Base-by-base conservation (phyloP, 1,140 invertebrate species). In the Akabosia matsudoensis region DNA sequence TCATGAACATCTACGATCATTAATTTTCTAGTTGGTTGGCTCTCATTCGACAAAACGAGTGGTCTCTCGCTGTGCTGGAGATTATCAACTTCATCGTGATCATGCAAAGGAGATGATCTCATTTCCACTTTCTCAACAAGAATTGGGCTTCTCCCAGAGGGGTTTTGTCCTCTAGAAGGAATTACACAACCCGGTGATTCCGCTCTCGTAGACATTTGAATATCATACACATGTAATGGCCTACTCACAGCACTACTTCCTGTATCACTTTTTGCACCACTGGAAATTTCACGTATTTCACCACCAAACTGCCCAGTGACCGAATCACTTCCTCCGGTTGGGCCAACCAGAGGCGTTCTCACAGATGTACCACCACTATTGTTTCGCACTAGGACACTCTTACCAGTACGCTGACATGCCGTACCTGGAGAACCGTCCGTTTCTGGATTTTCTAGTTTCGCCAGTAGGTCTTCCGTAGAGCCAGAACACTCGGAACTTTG, bases 121-220 rank as follows among this genome's bases (percentile, higher is more conserved):
- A 77, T 73, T 67, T 77, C 70, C 3, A 77, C 76, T 77, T 77
- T 77, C 22, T 77, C 70, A 22, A 73, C 61, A 34, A 76, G 30
- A 54, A 76, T 31, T 13, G 75, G 75, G 37, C 34, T 31, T 64
- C 64, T 72, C 7, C 33, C 33, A 1, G 67, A 34, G 14, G 70
- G 37, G n/a, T 3, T 3, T 37, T n/a, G 31, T 22, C 34, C 33
- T 72, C 33, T 72, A 56, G 54, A 13, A 7, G 14, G 14, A 70
- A 30, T 14, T 45, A 45, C 7, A 34, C 24, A 10, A 31, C 61
- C 31, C 22, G 61, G 61, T n/a, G 61, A 67, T 10, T 72, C 33
- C n/a, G 16, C 22, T 34, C 70, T 24, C 4, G 33, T 72, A 1
- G 70, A 72, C 70, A 45, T 72, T 72, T 72, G 33, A 72, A 45